A percentile compares a stretch with the other conserved stretches of the same genome.
Conservation (phyloP, 2,888 invertebrate species). For the Ochropleura plecta region DNA sequence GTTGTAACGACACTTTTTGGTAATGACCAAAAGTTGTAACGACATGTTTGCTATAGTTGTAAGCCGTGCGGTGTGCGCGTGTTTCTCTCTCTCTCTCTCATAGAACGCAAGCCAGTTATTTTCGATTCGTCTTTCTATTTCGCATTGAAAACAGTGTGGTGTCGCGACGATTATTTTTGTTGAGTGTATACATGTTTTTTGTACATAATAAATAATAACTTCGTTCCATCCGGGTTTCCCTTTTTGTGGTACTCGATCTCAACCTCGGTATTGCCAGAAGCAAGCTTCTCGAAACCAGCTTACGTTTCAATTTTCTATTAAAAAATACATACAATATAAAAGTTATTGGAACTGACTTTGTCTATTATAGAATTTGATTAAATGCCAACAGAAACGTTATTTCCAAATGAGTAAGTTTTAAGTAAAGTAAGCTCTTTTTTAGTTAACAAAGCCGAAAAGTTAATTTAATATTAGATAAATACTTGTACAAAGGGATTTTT, state of each 20-base stretch:
- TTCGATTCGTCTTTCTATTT: too few species aligned
- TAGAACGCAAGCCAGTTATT: too few species aligned
- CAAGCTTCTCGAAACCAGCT: background rate
- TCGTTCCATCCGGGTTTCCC: too few species aligned
- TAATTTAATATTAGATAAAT: background rate
- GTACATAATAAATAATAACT: too few species aligned
- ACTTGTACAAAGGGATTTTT: background rate
- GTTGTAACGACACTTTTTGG: too few species aligned
- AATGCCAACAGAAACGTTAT: background rate
- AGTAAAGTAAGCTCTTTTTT: background rate
- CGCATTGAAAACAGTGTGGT: too few species aligned
- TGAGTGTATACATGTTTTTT: too few species aligned
- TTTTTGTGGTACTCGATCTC: slow-evolving; percentile 24
- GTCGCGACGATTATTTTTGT: too few species aligned
- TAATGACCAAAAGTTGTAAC: too few species aligned
- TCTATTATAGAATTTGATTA: background rate
- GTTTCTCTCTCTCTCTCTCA: too few species aligned
- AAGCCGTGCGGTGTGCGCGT: too few species aligned
- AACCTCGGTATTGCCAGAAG: slow-evolving; percentile 10
- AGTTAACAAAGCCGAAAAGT: background rate
- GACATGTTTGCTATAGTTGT: too few species aligned
- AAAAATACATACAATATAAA: background rate
- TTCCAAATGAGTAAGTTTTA: background rate
- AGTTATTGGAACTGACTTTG: background rate
- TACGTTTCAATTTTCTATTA: slow-evolving; percentile 11